A percentile compares a stretch with the other conserved stretches of the same genome.
These are phyloP conservation scores for Eretmochelys imbricata DNA, from an alignment of 2,113 vertebrate species.

Conservation along the genomic window DNA sequence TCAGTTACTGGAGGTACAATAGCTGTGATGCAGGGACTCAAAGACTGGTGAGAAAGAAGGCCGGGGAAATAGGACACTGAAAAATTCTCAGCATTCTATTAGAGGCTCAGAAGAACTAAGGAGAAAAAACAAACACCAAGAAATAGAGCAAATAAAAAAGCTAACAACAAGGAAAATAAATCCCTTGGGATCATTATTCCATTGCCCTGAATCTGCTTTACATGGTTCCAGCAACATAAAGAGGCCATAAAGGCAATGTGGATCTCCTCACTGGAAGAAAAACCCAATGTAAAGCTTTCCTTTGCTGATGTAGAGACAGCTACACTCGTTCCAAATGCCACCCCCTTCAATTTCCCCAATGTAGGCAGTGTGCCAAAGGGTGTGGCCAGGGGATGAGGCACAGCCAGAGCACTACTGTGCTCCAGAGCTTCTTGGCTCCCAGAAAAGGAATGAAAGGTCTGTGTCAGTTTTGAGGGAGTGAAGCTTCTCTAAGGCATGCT, in stretches of 20 bases:
- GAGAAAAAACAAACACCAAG: neutral
- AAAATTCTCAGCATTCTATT: neutral
- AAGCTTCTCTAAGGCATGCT: neutral
- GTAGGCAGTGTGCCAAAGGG: neutral
- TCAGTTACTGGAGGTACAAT: neutral
- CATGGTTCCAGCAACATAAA: neutral
- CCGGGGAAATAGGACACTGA: slow-evolving; percentile 9
- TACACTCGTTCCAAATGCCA: neutral
- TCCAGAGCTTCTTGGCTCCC: fast-evolving
- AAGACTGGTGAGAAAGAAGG: neutral
- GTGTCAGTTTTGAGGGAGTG: neutral
- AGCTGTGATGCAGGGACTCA: slow-evolving; percentile 19
- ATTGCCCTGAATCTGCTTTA: neutral
- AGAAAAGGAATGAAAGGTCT: neutral
- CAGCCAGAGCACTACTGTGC: neutral
- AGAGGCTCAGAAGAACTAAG: slow-evolving; percentile 25
- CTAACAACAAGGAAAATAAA: neutral
- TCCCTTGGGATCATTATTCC: neutral
- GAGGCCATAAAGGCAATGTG: neutral
- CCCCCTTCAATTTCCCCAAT: neutral
- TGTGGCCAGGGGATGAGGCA: neutral
- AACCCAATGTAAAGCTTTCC: neutral
- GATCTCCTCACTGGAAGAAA: neutral
- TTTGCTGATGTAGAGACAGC: neutral
- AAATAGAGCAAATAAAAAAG: slow-evolving; percentile 30